phyloP scores from a whole-genome alignment of 2,888 invertebrate species.

The Drosophila vallismaia region DNA sequence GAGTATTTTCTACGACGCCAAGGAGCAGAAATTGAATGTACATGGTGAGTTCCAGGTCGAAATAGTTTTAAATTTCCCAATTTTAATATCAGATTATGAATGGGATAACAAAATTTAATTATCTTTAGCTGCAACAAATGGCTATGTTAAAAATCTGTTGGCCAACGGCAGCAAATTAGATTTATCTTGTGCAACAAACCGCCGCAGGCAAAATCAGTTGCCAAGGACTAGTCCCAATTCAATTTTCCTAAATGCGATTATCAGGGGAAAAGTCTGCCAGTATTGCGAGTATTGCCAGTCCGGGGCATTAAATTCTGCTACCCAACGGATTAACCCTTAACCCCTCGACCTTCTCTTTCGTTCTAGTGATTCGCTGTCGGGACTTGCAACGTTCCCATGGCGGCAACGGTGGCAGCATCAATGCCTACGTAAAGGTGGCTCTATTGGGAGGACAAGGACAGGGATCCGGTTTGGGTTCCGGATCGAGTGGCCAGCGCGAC shows the following conservation, averaged over 20 bases:
- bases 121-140: neutral
- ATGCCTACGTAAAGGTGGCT: constrained; percentile 92
- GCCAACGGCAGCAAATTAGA: neutral
- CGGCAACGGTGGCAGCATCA: constrained; percentile 86
- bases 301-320: neutral
- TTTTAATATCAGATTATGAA: neutral
- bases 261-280: neutral
- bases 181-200: constrained; percentile 2
- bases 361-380: constrained; percentile 90
- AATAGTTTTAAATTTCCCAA: no score
- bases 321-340: neutral
- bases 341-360: no score
- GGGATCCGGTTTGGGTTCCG: constrained; percentile 32
- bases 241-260: constrained; percentile 15
- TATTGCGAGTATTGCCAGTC: neutral
- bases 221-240: neutral
- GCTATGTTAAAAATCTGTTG: neutral
- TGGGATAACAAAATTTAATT: neutral
- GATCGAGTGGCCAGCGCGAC: constrained; percentile 82
- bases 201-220: neutral
- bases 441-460: constrained; percentile 35
- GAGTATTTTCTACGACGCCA: constrained; percentile 85
- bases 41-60: constrained; percentile 86
- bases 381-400: constrained; percentile 89
- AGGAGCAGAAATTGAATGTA: constrained; percentile 87